Percentiles rank a stretch among this genome's conserved stretches.
Evolutionary conservation across 2,113 vertebrate genomes (phyloP).

Genomic region (Myrmecophaga tridactyla): DNA sequence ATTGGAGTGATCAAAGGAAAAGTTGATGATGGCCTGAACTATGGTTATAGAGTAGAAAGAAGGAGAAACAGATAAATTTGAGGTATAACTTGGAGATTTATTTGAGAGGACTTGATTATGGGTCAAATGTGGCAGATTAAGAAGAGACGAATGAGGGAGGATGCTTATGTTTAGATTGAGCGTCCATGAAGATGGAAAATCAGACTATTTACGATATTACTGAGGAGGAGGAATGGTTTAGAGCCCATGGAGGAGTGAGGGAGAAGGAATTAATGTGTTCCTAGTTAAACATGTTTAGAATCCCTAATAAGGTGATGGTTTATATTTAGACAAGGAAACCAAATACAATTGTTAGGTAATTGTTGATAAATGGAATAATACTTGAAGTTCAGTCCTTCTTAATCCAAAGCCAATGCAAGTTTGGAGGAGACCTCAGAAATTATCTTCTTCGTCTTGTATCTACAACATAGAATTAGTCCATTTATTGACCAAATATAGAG

Average conservation of each 20-base stretch:
- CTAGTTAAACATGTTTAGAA: not conserved
- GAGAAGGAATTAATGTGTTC: not conserved
- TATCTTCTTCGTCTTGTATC: not conserved
- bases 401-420: not conserved
- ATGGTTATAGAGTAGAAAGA: not conserved
- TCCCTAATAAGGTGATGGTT: not conserved
- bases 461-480: not conserved
- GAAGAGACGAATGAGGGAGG: not conserved
- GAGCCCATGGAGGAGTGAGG: not conserved
- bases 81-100: not conserved
- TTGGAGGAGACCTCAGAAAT: not conserved
- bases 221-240: not conserved
- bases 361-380: not conserved
- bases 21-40: not conserved
- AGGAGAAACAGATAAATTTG: not conserved
- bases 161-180: not conserved
- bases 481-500: not conserved
- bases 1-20: not conserved
- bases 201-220: not conserved
- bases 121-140: too few relatives aligned
- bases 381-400: not conserved
- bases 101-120: not conserved
- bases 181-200: not conserved
- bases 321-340: not conserved
- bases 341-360: not conserved